Base-by-base conservation (phyloP, 2,113 vertebrate species). In the Gymnorhina tibicen region DNA sequence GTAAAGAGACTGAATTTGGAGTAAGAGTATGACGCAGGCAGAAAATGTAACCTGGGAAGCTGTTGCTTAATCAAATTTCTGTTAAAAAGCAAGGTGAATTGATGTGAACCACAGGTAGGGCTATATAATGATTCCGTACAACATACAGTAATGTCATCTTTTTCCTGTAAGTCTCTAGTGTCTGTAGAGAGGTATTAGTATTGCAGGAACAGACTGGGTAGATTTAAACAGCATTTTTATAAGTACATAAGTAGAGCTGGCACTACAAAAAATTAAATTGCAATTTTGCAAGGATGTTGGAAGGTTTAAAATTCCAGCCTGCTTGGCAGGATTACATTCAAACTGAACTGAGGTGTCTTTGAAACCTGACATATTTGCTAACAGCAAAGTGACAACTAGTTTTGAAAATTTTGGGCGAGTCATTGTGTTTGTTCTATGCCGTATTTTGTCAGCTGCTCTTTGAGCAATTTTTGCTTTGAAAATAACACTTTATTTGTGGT, bases 31-130 rank as follows among this genome's bases (percentile, higher is more conserved):
- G 96, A 91, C 15, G 16, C 90, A 84, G 87, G 52, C 0, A 1
- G 70, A 77, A 89, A 69, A 13, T 21, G 50, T 64, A 85, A 88
- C 49, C 33, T 56, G 53, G 59, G 28, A 94, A 81, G 87, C 55
- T 93, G 55, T 63, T 69, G 35, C 60, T 90, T 93, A 86, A 90
- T 95, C 85, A 74, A 56, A 90, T 94, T 58, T 59, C 47, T 62
- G 41, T 55, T 90, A 56, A 94, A 87, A 76, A 85, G 44, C 60
- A 39, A 49, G 42, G 28, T 60, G 41, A 76, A 74, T 63, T 53
- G 52, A 63, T 74, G 44, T 3, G 18, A 91, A 44, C 39, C 28
- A 28, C 56, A 44, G 41, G 35, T 67, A 84, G n/a, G 47, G 63
- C 30, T 58, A 4, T 39, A 9, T 58, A 46, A 47, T n/a, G 55